Base-by-base conservation (phyloP, 2,888 invertebrate genomes). In the Globia sparganii region DNA sequence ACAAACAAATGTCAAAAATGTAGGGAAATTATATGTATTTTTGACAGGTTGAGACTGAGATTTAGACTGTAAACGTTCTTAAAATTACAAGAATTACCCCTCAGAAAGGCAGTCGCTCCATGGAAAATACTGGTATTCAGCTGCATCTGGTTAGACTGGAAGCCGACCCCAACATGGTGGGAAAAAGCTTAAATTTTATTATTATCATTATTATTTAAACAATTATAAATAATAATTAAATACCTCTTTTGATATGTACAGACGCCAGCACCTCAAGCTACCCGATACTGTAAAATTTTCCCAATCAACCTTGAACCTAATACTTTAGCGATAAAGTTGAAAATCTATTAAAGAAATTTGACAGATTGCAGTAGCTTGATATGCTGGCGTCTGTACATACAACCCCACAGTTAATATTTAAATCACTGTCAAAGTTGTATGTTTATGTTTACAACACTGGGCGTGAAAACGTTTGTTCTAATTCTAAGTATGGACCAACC, bases 381-480 rank as follows among this genome's bases (percentile, higher is more conserved):
- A 1, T 15, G 46, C 46, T 18, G 15, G 15, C 46, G 18, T 46
- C 18, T 0, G 18, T 46, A 18, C n/a, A n/a, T n/a, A n/a, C 25
- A 53, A 25, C 53, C 28, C 31, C 78, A 53, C 65, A 43, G 68
- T 85, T 72, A 61, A 68, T 49, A 64, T 56, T 67, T 46, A 56
- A 74, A 43, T 43, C 58, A 1, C 64, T 37, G 79, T 68, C 43
- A 83, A 49, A 80, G 71, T 78, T 70, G 61, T 56, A 9, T 83
- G 78, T 86, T 83, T 86, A 75, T 77, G 61, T 80, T 77, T 74
- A 72, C 62, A 69, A 73, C 74, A 58, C 37, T 11, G 49, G 28
- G 49, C 69, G 71, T 77, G 59, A 61, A 76, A 64, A 13, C 79
- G 69, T 85, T 65, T 87, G 79, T 84, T 80, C 67, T 64, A n/a